These are phyloP conservation scores for Lithophane ornitopus DNA, from an alignment of 2,888 invertebrate genomes.

Conservation along the genomic window DNA sequence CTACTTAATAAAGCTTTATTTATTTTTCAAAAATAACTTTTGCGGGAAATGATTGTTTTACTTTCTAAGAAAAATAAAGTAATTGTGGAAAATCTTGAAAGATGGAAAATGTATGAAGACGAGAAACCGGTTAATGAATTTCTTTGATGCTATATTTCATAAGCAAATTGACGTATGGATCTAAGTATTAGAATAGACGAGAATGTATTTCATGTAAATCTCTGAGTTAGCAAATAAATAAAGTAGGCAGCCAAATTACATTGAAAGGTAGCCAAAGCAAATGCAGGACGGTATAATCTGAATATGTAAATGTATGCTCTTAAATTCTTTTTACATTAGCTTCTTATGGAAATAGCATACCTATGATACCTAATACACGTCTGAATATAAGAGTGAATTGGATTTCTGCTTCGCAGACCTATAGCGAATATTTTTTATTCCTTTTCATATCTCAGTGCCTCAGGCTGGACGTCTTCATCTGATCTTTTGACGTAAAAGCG, in stretches of 20 bases:
- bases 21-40: background rate
- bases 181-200: background rate
- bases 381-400: constrained; percentile 68
- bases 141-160: background rate
- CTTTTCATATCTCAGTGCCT: constrained; percentile 42
- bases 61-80: background rate
- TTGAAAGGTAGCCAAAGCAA: constrained; percentile 18
- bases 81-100: background rate
- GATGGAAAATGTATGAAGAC: background rate
- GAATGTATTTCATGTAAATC: constrained; percentile 1
- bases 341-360: constrained; percentile 47
- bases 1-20: no score
- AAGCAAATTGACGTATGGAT: background rate
- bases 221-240: constrained; percentile 14
- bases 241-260: constrained; percentile 3
- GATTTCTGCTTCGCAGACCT: constrained; percentile 63
- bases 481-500: constrained; percentile 29
- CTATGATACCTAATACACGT: constrained; percentile 58
- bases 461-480: constrained; percentile 33
- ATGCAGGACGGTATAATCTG: constrained; percentile 22
- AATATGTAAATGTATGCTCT: constrained; percentile 19
- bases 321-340: constrained; percentile 30
- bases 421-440: constrained; percentile 61
- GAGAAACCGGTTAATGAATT: background rate
- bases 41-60: background rate